Percentiles rank a stretch among this genome's conserved stretches.
phyloP scores from a whole-genome alignment of 2,797 vertebrate genomes.

The Prunella strophiata region DNA sequence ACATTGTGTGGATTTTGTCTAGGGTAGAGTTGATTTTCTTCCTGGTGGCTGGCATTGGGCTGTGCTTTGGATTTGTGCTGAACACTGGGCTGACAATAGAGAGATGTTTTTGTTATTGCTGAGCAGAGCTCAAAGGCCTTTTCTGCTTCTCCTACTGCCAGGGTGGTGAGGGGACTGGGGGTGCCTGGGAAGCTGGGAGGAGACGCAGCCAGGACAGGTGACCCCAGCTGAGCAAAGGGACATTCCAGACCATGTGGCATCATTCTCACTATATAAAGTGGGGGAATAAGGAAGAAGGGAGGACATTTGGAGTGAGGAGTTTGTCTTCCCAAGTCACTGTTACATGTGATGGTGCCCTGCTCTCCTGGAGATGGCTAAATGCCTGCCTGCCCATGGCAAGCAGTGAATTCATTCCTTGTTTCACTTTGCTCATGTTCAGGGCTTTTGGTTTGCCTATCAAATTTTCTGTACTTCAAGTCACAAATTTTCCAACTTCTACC shows the following conservation, averaged over 20 bases:
- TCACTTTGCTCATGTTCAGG: accelerated
- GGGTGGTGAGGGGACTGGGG: neutral
- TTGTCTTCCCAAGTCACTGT: neutral
- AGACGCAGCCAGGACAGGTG: neutral
- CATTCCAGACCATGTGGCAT: neutral
- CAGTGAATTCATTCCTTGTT: neutral
- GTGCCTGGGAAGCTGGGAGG: no score
- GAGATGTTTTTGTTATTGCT: neutral
- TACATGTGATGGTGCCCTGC: neutral
- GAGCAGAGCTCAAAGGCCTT: neutral
- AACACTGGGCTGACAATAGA: neutral
- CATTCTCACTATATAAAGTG: neutral
- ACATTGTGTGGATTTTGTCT: neutral
- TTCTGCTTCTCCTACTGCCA: neutral
- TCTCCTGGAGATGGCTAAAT: neutral
- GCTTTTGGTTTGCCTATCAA: neutral
- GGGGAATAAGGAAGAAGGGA: neutral
- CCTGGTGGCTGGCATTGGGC: no score
- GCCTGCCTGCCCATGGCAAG: neutral
- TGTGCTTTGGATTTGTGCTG: neutral
- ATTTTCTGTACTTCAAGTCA: neutral
- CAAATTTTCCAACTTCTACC: neutral
- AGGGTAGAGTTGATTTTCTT: neutral
- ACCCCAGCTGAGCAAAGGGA: neutral
- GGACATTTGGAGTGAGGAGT: neutral